These are phyloP conservation scores for Holacanthus passer DNA, from an alignment of 2,113 vertebrate genomes.

Conservation along the genomic window DNA sequence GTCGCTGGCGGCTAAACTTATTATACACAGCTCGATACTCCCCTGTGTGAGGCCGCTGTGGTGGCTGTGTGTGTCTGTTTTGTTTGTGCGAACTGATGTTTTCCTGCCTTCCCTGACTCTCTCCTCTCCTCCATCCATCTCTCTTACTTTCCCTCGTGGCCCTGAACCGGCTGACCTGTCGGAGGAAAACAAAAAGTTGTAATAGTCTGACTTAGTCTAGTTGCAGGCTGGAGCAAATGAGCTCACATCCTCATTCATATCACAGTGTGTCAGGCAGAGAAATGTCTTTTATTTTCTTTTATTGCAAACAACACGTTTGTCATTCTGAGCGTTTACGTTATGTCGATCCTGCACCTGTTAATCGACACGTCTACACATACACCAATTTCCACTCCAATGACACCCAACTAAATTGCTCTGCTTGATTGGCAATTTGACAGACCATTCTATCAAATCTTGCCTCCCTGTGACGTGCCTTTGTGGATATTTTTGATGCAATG, in stretches of 20 bases:
- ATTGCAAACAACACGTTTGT: slow-evolving; percentile 8
- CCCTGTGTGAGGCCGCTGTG: slow-evolving; percentile 10
- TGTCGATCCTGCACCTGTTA: slow-evolving; percentile 20
- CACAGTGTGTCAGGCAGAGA: slow-evolving; percentile 19
- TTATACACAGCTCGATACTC: slow-evolving; percentile 44
- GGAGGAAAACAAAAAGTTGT: slow-evolving; percentile 20
- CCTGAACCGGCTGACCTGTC: slow-evolving; percentile 54
- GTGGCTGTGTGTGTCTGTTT: slow-evolving; percentile 27
- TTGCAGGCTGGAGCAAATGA: slow-evolving; percentile 29
- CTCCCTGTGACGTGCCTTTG: slow-evolving; percentile 38
- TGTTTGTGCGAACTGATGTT: slow-evolving; percentile 30
- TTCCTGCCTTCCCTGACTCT: slow-evolving; percentile 15
- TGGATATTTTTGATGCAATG: slow-evolving; percentile 24
- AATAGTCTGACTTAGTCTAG: slow-evolving; percentile 24
- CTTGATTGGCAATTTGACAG: slow-evolving; percentile 61
- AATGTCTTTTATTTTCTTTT: slow-evolving; percentile 20
- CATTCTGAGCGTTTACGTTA: slow-evolving; percentile 35
- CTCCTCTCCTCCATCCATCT: slow-evolving; percentile 25
- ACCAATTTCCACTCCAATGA: slow-evolving; percentile 33
- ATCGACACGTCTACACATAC: background rate
- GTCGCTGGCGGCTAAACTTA: slow-evolving; percentile 43
- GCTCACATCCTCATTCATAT: slow-evolving; percentile 10
- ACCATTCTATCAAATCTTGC: slow-evolving; percentile 13
- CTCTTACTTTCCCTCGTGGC: slow-evolving; percentile 21
- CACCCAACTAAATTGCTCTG: slow-evolving; percentile 42